These are phyloP conservation scores for Forficula auricularia DNA, from an alignment of 1,140 invertebrate genomes.

Conservation along the genomic window DNA sequence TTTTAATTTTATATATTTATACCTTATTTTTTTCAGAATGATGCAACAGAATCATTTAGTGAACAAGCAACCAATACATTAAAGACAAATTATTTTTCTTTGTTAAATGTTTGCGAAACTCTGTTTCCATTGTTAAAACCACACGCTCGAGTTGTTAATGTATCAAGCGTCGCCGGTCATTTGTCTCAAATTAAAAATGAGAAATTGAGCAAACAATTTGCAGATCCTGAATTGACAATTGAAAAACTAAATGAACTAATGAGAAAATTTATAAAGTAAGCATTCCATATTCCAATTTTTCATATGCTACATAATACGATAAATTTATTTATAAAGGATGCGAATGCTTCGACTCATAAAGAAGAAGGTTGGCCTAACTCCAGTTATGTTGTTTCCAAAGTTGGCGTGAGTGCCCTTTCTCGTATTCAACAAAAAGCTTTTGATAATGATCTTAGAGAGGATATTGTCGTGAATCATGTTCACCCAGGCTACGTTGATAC, in stretches of 20 bases:
- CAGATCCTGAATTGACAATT: slow-evolving; percentile 26
- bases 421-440: slow-evolving; percentile 46
- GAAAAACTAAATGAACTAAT: slow-evolving; percentile 31
- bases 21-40: slow-evolving; percentile 11
- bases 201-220: slow-evolving; percentile 23
- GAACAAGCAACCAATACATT: slow-evolving; percentile 40
- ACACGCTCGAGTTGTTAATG: slow-evolving; percentile 40
- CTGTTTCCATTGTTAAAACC: slow-evolving; percentile 39
- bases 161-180: slow-evolving; percentile 36
- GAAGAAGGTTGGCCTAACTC: slow-evolving; percentile 40
- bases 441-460: slow-evolving; percentile 24
- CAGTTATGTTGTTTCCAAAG: slow-evolving; percentile 53
- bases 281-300: too few relatives aligned
- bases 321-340: too few relatives aligned
- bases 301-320: too few relatives aligned
- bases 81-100: slow-evolving; percentile 33
- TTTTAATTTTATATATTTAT: too few relatives aligned
- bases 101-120: slow-evolving; percentile 28
- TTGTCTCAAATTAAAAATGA: slow-evolving; percentile 24
- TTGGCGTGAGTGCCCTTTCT: slow-evolving; percentile 44
- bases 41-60: slow-evolving; percentile 31
- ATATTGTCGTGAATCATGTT: slow-evolving; percentile 45
- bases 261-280: slow-evolving; percentile 37
- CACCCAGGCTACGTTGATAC: slow-evolving; percentile 53
- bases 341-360: neutral